Evolutionary conservation across 2,797 vertebrate species (phyloP).

Genomic region (Aldrovandia affinis): DNA sequence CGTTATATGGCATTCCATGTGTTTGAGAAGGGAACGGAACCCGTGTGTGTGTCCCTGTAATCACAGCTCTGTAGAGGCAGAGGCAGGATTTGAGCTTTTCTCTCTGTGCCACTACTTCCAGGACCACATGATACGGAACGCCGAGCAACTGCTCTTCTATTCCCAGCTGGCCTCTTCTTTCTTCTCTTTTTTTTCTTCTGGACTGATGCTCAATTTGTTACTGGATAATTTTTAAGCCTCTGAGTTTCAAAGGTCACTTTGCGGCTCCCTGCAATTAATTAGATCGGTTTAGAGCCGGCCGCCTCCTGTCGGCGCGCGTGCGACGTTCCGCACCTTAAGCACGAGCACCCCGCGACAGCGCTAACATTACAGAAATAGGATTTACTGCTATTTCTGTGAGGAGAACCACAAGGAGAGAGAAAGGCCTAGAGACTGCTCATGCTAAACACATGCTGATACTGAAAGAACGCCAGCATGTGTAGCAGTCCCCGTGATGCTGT

Average conservation of each 20-base stretch:
- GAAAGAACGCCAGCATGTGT: conserved; percentile 50
- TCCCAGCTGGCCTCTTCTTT: conserved; percentile 36
- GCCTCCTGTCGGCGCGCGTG: conserved; percentile 49
- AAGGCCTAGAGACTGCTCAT: conserved; percentile 35
- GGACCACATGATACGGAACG: conserved; percentile 24
- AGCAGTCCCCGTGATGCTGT: conserved; percentile 38
- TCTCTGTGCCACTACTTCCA: not conserved
- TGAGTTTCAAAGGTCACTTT: conserved; percentile 71
- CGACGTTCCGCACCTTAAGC: conserved; percentile 60
- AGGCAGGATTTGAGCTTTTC: not conserved
- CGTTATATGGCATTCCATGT: too few species aligned
- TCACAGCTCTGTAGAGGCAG: not conserved
- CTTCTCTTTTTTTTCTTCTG: conserved; percentile 36
- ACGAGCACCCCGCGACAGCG: conserved; percentile 60
- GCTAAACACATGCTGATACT: conserved; percentile 46
- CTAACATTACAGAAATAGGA: conserved; percentile 68
- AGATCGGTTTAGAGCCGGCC: conserved; percentile 57
- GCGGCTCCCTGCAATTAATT: conserved; percentile 64
- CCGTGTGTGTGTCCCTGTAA: too few species aligned
- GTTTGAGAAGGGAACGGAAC: too few species aligned
- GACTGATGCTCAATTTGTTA: conserved; percentile 58
- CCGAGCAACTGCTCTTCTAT: conserved; percentile 32
- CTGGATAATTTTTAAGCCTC: conserved; percentile 62
- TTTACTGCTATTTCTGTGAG: conserved; percentile 58
- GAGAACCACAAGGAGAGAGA: conserved; percentile 36